Base-by-base conservation (phyloP, 2,888 invertebrate species). In the Keiferia lycopersicella region DNA sequence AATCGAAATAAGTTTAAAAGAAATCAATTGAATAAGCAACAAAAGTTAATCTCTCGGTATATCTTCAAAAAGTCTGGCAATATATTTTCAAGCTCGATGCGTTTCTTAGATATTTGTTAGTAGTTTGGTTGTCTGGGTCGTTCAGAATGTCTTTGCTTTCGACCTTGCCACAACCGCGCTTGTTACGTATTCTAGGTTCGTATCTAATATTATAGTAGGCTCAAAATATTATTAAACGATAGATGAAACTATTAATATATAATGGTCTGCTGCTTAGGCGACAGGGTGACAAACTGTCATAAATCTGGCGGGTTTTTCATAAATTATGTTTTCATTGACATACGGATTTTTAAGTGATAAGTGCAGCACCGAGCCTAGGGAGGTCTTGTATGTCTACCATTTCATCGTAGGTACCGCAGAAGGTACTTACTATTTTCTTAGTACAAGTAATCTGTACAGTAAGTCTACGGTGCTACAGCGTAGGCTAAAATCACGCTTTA, bases 151-250 rank as follows among this genome's bases (percentile, higher is more conserved):
- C 45, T 45, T 45, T 45, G n/a, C 41, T 41, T 41, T 41, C n/a
- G 2, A 41, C 14, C 41, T 41, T 41, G 14, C 14, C 14, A n/a
- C 14, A n/a, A 1, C n/a, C 7, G n/a, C 6, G 3, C 16, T 45
- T 16, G 8, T 45, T 45, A 45, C n/a, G 45, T 45, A 45, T 16
- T 45, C 45, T 8, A 45, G 11, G 16, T 8, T 45, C 45, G 41
- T 41, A 41, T 1, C 16, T 34, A 34, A 45, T 45, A 45, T 45
- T 45, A 16, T 4, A n/a, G 45, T 8, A n/a, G 16, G n/a, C 45
- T 45, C 45, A 3, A 16, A 45, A 45, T n/a, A 45, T 45, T 45
- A 45, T 45, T 45, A 45, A 45, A 45, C 45, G 45, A 45, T 45
- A 34, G 14, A 41, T 41, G 41, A 41, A 11, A 14, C 41, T 14